Conservation (phyloP, 2,113 vertebrate species). For the Mus spicilegus region DNA sequence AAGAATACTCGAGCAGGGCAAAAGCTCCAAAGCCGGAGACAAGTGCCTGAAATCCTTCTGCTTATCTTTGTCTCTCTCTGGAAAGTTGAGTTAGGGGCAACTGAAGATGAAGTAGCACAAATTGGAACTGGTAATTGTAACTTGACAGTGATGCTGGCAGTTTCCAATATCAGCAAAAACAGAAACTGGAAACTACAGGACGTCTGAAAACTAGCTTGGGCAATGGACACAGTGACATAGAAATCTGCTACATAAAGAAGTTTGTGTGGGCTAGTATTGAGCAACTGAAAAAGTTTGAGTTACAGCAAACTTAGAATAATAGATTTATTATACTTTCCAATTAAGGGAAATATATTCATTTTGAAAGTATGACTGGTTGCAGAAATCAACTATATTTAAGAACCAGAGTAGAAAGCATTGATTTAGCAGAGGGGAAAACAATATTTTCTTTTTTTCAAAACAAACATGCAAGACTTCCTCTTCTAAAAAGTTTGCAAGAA, state of each 20-base stretch:
- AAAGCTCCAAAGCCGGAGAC: background rate
- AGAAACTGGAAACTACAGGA: background rate
- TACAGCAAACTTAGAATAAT: background rate
- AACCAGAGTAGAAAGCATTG: fast-evolving
- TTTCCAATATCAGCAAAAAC: background rate
- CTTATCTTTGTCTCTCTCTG: background rate
- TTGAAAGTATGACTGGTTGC: background rate
- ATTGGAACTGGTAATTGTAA: background rate
- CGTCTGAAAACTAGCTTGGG: fast-evolving
- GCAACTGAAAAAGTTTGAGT: background rate
- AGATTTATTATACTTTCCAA: background rate
- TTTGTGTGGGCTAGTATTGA: background rate
- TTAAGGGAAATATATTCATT: background rate
- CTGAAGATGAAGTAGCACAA: fast-evolving
- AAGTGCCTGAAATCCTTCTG: background rate
- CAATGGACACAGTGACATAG: too few species aligned
- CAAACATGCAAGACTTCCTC: background rate
- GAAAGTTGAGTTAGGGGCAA: background rate
- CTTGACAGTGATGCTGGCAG: background rate
- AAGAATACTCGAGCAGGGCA: background rate
- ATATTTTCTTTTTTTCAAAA: background rate
- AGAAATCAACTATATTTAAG: background rate
- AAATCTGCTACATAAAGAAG: background rate
- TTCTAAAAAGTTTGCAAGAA: background rate
- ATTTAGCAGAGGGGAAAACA: background rate